Base-by-base conservation (phyloP, 1,140 invertebrate genomes). In the Thaumetopoea pityocampa region DNA sequence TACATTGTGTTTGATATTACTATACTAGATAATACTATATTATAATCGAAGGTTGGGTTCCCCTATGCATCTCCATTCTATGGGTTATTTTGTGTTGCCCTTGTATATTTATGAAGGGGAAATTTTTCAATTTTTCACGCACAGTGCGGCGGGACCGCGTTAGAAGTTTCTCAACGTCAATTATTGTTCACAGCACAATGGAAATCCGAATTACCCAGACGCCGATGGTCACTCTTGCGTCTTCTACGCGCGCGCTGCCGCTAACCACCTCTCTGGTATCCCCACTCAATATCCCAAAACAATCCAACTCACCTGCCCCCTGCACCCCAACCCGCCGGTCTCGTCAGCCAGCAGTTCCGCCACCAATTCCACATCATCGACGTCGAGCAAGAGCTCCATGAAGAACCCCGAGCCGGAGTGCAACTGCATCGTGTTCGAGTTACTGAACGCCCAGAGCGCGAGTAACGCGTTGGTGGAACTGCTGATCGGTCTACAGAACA, bases 151-250 rank as follows among this genome's bases (percentile, higher is more conserved):
- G n/a, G n/a, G n/a, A n/a, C n/a, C n/a, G n/a, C n/a, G n/a, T n/a
- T n/a, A n/a, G n/a, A n/a, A n/a, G n/a, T n/a, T n/a, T n/a, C n/a
- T 3, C 0, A n/a, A 11, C 9, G n/a, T 22, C 12, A 3, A 6
- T 14, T 23, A 44, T 34, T 19, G 12, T 38, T 67, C 59, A 5
- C 73, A 86, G 84, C 83, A 86, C 70, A 85, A 86, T 56, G 84
- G 78, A 56, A 85, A 86, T 55, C 82, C 85, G 0, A 85, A 86
- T 67, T 79, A 68, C 57, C 74, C 79, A 15, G 85, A 85, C 51
- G 63, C 66, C 16, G 85, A 85, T 50, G 82, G 82, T 0, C 76
- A 84, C 51, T 72, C 78, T 1, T 86, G 85, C 58, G 69, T 86
- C 17, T 84, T 85, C 65, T 82, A 85, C 67, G 81, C 85, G 10